Base-by-base conservation (phyloP, 2,888 invertebrate genomes). In the Stomorhina lunata region DNA sequence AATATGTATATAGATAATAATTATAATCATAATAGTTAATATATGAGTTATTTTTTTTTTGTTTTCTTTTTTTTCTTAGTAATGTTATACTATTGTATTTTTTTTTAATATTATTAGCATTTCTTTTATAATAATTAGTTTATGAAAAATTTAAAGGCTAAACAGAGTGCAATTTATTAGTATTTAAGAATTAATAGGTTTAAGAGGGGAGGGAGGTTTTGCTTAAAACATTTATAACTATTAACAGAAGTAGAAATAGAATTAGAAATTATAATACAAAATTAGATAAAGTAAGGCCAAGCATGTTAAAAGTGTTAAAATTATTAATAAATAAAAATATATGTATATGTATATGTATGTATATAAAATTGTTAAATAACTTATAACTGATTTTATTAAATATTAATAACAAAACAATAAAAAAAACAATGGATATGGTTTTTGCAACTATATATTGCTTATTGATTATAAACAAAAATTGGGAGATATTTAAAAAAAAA, bases 11-110 rank as follows among this genome's bases (percentile, higher is more conserved):
- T 76, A 73, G 45, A 63, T 81, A 75, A 68, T 66, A 57, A 71
- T 78, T 43, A 68, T 80, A 77, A 82, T 73, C 48, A 73, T 77
- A 81, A 78, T 81, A 78, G 73, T 81, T 59, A 81, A 63, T 77
- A 81, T 81, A 78, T 82, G 78, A 79, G 81, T 82, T 79, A 75
- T 68, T 53, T 73, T 81, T 43, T 40, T 25, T 43, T 82, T 79
- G 71, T 68, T 53, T 73, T 81, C 29, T 40, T 25, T 43, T 40
- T 48, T 20, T 57, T 73, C 1, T 82, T 79, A 82, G 57, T 79
- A 75, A 81, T 53, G 75, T 79, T 69, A 75, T 75, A 65, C 73
- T 82, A 75, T 75, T n/a, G n/a, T n/a, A n/a, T n/a, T n/a, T n/a
- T n/a, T n/a, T 66, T 37, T 71, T 68, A 27, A 66, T 75, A 68